These are phyloP conservation scores for Calliphora vicina DNA, from an alignment of 1,140 invertebrate genomes.

Conservation along the genomic window DNA sequence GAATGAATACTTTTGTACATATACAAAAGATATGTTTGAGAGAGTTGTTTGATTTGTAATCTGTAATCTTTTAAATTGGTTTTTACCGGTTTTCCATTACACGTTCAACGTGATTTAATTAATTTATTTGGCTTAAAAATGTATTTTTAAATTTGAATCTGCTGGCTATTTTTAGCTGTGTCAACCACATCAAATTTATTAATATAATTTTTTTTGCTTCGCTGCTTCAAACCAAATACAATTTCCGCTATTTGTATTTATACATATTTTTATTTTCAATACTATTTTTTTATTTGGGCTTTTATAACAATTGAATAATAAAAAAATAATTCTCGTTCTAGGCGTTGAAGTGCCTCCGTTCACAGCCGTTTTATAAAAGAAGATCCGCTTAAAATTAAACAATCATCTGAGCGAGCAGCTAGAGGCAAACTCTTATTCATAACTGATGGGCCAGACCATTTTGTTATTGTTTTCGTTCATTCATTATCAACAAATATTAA, in stretches of 20 bases:
- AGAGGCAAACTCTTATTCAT: slow-evolving; percentile 14
- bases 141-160: not conserved
- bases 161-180: not conserved
- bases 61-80: not conserved
- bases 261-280: not conserved
- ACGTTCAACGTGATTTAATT: not conserved
- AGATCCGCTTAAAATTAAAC: not conserved
- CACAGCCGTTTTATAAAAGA: slow-evolving; percentile 23
- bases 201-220: not conserved
- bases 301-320: not conserved
- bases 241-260: not conserved
- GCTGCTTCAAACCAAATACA: not conserved
- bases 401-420: not conserved
- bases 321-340: not conserved
- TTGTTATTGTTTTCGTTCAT: slow-evolving; percentile 16
- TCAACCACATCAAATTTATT: not conserved
- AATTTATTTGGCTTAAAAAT: not conserved
- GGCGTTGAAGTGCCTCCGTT: slow-evolving; percentile 14
- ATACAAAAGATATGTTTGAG: not conserved
- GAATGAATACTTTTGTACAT: not conserved
- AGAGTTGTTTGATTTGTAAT: not conserved
- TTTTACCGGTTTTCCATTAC: not conserved
- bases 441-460: not conserved
- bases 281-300: not conserved
- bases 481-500: slow-evolving; percentile 8